Evolutionary conservation across 2,113 vertebrate species (phyloP), one percentile per base, ranked within the genome.

Genomic region (Urocynchramus pylzowi): DNA sequence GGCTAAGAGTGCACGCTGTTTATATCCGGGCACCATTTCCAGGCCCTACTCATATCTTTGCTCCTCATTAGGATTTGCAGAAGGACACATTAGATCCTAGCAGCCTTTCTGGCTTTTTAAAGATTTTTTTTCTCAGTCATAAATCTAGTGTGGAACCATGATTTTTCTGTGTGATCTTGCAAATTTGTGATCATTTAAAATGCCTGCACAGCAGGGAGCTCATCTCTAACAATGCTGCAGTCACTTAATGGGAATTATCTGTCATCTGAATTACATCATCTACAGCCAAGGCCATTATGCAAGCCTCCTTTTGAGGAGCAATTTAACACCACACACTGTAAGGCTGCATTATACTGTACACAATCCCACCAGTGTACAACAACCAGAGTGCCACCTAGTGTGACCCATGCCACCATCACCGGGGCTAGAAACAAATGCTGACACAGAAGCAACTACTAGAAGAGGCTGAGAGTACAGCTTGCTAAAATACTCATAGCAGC

Each of bases 381-480:
- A 90, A 87, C 89, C 69, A 91, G 93, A 96, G 95, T 97, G 98
- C 98, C 98, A 97, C 81, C 98, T 98, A 97, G 97, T 74, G 97
- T 83, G 89, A 86, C 64, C 65, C 16, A 0, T 0, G 1, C 13
- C 68, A 76, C 64, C 49, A 35, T 33, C 0, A 0, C 57, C 8
- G 21, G 26, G 31, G 33, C 59, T 50, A 27, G 59, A 53, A 74
- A 85, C 89, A 75, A 87, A 92, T 6, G 41, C 54, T 69, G 59
- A 39, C 50, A 11, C 8, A 39, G 19, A 61, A 21, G 3, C 5
- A 50, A 53, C 30, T 45, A 22, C 86, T 35, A 7, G 3, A 60
- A 54, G 18, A 63, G 30, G 42, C 26, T 53, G 16, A 45, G 8
- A 54, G 44, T 4, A 68, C 27, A 14, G 54, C 52, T 74, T 49